These are phyloP conservation scores for Tridacna crocea DNA, from an alignment of 2,888 invertebrate genomes.

Conservation along the genomic window DNA sequence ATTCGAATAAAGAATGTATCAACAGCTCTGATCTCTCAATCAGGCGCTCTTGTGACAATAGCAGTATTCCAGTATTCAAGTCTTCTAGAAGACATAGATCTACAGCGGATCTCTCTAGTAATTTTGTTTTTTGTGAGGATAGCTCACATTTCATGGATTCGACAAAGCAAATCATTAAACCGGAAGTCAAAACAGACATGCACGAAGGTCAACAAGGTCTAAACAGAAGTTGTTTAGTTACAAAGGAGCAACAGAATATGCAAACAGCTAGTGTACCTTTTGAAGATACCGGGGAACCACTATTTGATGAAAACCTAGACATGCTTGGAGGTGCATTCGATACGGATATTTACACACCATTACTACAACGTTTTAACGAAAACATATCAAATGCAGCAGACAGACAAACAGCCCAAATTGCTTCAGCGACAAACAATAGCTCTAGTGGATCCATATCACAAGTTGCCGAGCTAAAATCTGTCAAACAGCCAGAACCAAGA, in stretches of 20 bases:
- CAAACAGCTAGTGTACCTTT: constrained; percentile 2
- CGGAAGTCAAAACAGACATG: constrained; percentile 27
- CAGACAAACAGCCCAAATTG: constrained; percentile 22
- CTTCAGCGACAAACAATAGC: constrained; percentile 28
- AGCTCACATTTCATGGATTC: background rate
- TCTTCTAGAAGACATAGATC: constrained; percentile 19
- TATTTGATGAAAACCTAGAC: constrained; percentile 54
- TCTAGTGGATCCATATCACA: constrained; percentile 35
- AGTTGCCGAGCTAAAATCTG: constrained; percentile 69
- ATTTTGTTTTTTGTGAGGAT: constrained; percentile 30
- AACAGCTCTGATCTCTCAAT: background rate
- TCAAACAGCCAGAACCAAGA: constrained; percentile 43
- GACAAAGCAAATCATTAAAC: constrained; percentile 25
- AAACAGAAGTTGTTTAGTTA: constrained; percentile 18
- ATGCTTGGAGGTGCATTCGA: constrained; percentile 50
- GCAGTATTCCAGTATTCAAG: constrained; percentile 10
- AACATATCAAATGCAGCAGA: constrained; percentile 26
- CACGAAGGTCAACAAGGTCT: constrained; percentile 7
- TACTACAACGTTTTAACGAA: constrained; percentile 58
- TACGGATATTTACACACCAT: constrained; percentile 58
- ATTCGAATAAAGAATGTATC: constrained; percentile 4
- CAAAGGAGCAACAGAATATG: background rate
- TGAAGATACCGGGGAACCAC: constrained; percentile 26
- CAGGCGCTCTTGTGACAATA: background rate
- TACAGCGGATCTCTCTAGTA: constrained; percentile 9